These are phyloP conservation scores for Tenodera sinensis DNA, from an alignment of 2,888 invertebrate species.

Conservation along the genomic window DNA sequence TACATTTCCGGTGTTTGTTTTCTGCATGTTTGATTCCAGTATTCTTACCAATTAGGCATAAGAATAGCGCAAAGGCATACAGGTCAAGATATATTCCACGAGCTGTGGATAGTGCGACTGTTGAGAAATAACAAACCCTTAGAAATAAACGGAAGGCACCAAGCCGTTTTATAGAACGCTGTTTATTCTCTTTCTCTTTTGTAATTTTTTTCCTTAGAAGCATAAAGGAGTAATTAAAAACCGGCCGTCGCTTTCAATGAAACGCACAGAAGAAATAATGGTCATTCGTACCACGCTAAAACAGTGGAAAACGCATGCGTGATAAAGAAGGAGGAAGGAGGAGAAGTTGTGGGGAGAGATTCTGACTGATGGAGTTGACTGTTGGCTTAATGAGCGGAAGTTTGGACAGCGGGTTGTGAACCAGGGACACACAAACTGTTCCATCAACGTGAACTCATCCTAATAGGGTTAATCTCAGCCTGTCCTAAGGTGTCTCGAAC, in stretches of 20 bases:
- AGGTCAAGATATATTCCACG: too few relatives aligned
- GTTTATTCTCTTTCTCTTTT: background rate
- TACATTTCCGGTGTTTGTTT: too few relatives aligned
- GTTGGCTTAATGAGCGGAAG: background rate
- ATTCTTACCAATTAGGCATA: too few relatives aligned
- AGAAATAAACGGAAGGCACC: too few relatives aligned
- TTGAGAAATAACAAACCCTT: background rate
- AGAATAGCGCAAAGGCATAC: too few relatives aligned
- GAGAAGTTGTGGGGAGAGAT: background rate
- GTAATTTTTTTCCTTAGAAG: background rate
- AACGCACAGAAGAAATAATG: background rate
- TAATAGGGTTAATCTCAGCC: too few relatives aligned
- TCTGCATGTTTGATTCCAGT: too few relatives aligned
- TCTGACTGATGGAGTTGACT: background rate
- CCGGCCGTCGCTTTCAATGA: background rate
- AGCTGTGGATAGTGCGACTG: too few relatives aligned
- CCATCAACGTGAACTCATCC: too few relatives aligned
- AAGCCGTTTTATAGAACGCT: too few relatives aligned
- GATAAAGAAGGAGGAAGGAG: background rate
- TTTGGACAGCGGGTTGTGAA: background rate
- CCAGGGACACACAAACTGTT: background rate
- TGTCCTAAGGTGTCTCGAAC: too few relatives aligned
- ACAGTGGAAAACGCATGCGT: background rate
- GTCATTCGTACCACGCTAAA: background rate
- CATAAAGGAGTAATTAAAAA: background rate